Evolutionary conservation across 2,888 invertebrate species (phyloP).

Genomic region (Plusia festucae): DNA sequence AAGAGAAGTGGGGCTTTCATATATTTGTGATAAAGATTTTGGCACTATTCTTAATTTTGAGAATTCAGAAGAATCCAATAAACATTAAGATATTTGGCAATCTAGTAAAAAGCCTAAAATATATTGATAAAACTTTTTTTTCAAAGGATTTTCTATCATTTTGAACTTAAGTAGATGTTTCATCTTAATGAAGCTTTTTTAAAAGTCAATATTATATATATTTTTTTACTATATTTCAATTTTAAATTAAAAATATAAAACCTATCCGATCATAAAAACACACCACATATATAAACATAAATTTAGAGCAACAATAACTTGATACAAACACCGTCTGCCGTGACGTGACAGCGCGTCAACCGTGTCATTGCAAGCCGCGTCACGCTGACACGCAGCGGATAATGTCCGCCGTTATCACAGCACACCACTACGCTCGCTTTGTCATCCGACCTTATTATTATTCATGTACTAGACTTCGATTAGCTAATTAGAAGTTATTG

Average conservation of each 20-base stretch:
- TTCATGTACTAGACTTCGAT: constrained; percentile 55
- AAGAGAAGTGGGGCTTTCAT: not conserved
- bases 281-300: constrained; percentile 1
- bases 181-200: no score
- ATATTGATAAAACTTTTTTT: no score
- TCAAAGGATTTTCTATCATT: no score
- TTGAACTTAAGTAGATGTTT: no score
- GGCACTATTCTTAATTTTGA: not conserved
- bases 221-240: no score
- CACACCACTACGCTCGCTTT: constrained; percentile 34
- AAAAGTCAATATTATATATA: no score
- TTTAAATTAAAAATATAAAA: not conserved
- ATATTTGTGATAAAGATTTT: not conserved
- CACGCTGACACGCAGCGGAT: constrained; percentile 41
- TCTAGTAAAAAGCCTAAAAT: not conserved
- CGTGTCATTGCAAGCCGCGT: constrained; percentile 55
- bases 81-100: not conserved
- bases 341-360: constrained; percentile 46
- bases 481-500: constrained; percentile 60
- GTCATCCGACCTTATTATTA: constrained; percentile 52
- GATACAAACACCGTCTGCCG: constrained; percentile 40
- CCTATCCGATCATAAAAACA: not conserved
- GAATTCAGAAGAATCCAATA: not conserved
- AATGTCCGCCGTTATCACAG: constrained; percentile 54
- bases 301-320: constrained; percentile 32